Evolutionary conservation across 2,888 invertebrate genomes (phyloP).

Genomic region (Hyalella azteca): DNA sequence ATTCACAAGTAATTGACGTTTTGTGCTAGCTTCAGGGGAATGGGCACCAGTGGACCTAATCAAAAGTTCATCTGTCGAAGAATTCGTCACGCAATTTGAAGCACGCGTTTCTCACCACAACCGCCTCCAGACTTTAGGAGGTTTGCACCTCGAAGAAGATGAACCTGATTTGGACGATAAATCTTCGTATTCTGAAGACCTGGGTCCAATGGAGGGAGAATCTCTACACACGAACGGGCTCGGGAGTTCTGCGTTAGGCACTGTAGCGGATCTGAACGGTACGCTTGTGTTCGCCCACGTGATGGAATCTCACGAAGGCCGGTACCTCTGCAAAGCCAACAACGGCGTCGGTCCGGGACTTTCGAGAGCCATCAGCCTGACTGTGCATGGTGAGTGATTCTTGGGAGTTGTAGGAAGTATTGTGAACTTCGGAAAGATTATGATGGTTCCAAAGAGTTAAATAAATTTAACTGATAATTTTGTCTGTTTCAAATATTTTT

Average conservation of each 20-base stretch:
- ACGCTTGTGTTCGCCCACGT: constrained; percentile 45
- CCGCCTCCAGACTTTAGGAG: not conserved
- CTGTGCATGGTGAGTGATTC: constrained; percentile 50
- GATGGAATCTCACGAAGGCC: constrained; percentile 48
- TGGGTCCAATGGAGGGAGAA: no score
- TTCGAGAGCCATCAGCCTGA: constrained; percentile 50
- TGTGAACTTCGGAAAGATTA: no score
- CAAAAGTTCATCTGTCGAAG: constrained; percentile 5
- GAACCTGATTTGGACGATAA: no score
- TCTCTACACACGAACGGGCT: not conserved
- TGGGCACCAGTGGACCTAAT: constrained; percentile 15
- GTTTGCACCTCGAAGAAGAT: not conserved
- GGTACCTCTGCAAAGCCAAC: constrained; percentile 55
- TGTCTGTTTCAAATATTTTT: no score
- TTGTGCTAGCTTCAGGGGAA: not conserved
- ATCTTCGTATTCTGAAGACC: no score
- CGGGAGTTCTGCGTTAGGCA: not conserved
- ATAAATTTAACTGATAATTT: no score
- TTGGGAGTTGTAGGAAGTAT: no score
- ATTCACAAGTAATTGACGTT: no score
- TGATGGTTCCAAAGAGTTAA: no score
- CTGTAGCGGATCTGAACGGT: constrained; percentile 16
- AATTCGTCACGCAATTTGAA: constrained; percentile 2
- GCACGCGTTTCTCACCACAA: not conserved
- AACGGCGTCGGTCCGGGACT: constrained; percentile 50